phyloP scores from a whole-genome alignment of 2,888 invertebrate species.

The Euclidia mi region DNA sequence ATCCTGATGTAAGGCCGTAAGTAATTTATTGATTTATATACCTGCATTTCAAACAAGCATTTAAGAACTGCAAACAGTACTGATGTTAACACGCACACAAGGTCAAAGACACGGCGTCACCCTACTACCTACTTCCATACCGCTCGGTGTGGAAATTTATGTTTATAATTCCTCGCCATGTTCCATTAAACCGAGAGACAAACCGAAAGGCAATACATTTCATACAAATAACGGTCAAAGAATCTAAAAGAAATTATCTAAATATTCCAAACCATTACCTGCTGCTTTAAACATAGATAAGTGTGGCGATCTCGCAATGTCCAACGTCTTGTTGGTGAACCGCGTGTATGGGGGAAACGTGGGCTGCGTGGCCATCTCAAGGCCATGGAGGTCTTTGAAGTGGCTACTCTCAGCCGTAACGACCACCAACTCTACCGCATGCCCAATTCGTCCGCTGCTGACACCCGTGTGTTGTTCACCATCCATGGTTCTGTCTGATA shows the following conservation, averaged over 20 bases:
- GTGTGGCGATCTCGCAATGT: conserved; percentile 81
- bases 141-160: too few relatives aligned
- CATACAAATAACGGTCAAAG: not conserved
- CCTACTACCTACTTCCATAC: too few relatives aligned
- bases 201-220: too few relatives aligned
- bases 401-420: conserved; percentile 71
- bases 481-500: conserved; percentile 78
- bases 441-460: conserved; percentile 72
- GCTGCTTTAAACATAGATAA: conserved; percentile 84
- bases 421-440: conserved; percentile 81
- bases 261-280: conserved; percentile 57
- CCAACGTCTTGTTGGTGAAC: conserved; percentile 68
- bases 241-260: too few relatives aligned
- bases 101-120: too few relatives aligned
- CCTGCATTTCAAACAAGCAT: too few relatives aligned
- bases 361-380: conserved; percentile 83
- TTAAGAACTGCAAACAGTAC: too few relatives aligned
- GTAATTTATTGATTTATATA: too few relatives aligned
- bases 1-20: too few relatives aligned
- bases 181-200: too few relatives aligned
- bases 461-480: conserved; percentile 78
- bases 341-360: conserved; percentile 74
- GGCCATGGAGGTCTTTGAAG: conserved; percentile 62
- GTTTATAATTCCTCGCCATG: too few relatives aligned
- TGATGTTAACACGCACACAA: too few relatives aligned